phyloP scores from a whole-genome alignment of 1,140 invertebrate species.

The Drosophila erecta region DNA sequence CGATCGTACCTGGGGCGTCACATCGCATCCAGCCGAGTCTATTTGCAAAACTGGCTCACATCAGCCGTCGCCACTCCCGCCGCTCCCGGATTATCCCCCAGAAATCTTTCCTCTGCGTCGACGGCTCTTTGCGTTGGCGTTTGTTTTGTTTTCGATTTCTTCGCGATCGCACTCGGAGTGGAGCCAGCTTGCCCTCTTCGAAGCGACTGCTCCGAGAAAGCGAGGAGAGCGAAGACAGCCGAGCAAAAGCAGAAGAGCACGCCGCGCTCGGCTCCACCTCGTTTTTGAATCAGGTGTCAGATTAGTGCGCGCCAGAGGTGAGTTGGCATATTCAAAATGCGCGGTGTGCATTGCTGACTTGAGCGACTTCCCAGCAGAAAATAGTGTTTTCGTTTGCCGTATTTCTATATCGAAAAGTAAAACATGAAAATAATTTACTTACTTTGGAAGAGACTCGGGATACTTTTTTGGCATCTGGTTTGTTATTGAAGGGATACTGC shows the following conservation, averaged over 20 bases:
- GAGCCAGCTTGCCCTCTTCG: constrained; percentile 12
- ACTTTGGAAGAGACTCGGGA: neutral
- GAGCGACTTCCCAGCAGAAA: too few relatives aligned
- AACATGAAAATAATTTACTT: neutral
- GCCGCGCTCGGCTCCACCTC: constrained; percentile 11
- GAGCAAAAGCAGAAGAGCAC: constrained; percentile 28
- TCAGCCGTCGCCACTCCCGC: neutral
- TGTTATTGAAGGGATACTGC: neutral
- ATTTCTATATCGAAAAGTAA: too few relatives aligned
- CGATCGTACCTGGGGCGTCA: constrained; percentile 25
- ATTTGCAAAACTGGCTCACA: constrained; percentile 58
- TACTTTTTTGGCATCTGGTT: neutral
- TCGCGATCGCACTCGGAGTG: constrained; percentile 10
- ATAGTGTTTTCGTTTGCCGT: too few relatives aligned
- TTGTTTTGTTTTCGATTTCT: constrained; percentile 52
- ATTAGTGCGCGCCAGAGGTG: constrained; percentile 16
- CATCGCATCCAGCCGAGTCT: constrained; percentile 11
- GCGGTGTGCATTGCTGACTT: neutral
- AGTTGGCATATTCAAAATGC: neutral
- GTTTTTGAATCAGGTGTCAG: neutral
- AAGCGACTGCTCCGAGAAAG: constrained; percentile 30
- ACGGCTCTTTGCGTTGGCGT: constrained; percentile 37
- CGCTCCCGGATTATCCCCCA: constrained; percentile 16
- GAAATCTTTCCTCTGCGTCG: neutral
- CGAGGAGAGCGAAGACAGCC: constrained; percentile 20